Evolutionary conservation across 2,113 vertebrate species (phyloP).

Genomic region (Sinocyclocheilus anophthalmus): DNA sequence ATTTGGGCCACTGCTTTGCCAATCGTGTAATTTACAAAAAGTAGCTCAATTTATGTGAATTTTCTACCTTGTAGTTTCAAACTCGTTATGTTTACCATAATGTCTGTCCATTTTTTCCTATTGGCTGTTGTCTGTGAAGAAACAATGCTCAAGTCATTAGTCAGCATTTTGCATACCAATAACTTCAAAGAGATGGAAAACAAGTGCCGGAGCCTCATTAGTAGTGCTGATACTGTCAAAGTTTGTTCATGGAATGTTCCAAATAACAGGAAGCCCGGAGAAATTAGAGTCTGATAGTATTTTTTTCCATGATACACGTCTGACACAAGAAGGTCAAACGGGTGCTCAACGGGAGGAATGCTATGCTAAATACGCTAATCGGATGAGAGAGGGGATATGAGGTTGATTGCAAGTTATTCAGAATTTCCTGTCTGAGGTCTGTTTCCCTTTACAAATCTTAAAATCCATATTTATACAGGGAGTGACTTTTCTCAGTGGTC

Average conservation of each 20-base stretch:
- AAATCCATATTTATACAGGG: slow-evolving; percentile 8
- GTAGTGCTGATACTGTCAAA: slow-evolving; percentile 49
- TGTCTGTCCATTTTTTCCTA: background rate
- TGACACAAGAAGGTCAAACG: slow-evolving; percentile 46
- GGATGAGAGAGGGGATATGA: slow-evolving; percentile 20
- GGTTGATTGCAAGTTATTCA: slow-evolving; percentile 17
- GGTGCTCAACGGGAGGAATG: slow-evolving; percentile 46
- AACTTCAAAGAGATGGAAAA: slow-evolving; percentile 48
- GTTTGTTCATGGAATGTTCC: slow-evolving; percentile 53
- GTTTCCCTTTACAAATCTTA: slow-evolving; percentile 23
- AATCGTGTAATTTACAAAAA: background rate
- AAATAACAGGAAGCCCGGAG: slow-evolving; percentile 58
- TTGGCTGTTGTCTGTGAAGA: slow-evolving; percentile 15
- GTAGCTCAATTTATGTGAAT: background rate
- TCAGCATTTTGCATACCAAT: slow-evolving; percentile 39
- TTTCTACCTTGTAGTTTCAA: background rate
- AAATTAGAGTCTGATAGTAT: slow-evolving; percentile 53
- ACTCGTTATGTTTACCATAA: background rate
- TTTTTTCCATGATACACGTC: slow-evolving; percentile 42
- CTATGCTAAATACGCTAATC: slow-evolving; percentile 28
- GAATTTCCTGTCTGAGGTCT: slow-evolving; percentile 11
- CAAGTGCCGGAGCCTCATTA: slow-evolving; percentile 36
- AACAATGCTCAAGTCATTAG: slow-evolving; percentile 25
- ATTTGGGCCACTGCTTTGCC: background rate
- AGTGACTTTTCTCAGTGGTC: background rate